Evolutionary conservation across 2,113 vertebrate genomes (phyloP).

Genomic region (Haplochromis burtoni): DNA sequence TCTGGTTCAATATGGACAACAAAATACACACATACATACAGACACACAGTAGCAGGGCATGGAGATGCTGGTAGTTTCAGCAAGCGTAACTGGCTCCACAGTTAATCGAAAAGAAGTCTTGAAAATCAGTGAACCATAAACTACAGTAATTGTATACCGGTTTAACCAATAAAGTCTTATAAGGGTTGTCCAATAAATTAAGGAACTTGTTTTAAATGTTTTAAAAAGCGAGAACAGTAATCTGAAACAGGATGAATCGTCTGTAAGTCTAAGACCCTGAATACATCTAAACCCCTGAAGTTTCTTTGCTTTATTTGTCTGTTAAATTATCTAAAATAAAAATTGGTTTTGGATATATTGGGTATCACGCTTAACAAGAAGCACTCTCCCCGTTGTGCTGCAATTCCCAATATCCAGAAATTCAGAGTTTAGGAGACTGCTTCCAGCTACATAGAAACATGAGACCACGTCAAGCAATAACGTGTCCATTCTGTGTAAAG

Average conservation of each 20-base stretch:
- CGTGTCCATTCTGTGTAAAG: neutral
- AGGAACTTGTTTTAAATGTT: neutral
- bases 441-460: neutral
- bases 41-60: neutral
- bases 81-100: neutral
- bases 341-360: neutral
- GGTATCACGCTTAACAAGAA: neutral
- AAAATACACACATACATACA: neutral
- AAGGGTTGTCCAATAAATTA: neutral
- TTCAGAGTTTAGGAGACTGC: neutral
- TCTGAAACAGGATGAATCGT: neutral
- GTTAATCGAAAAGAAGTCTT: neutral
- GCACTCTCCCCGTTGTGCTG: neutral
- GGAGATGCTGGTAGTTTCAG: neutral
- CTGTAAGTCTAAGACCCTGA: neutral
- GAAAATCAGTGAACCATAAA: neutral
- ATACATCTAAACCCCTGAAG: neutral
- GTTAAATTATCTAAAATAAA: neutral
- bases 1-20: neutral
- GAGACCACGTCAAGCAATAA: neutral
- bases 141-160: neutral
- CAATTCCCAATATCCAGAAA: slow-evolving; percentile 1
- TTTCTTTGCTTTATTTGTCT: neutral
- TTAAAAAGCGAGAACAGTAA: neutral
- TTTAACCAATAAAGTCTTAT: neutral